Evolutionary conservation across 2,888 invertebrate genomes (phyloP), one percentile per base, ranked within the genome.

Genomic region (Stenolophus ochropezus): DNA sequence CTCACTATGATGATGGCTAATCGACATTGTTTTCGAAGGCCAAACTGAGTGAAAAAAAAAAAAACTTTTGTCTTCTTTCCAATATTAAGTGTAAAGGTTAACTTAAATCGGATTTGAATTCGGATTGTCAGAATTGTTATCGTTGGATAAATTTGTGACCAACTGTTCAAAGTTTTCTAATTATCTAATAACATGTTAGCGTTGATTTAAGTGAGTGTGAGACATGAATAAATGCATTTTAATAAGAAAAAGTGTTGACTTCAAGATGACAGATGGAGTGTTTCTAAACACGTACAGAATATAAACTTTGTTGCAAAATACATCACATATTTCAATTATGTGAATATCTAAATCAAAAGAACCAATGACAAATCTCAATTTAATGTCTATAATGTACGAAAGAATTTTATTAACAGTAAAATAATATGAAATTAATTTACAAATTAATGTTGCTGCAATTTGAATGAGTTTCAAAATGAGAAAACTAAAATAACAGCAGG

Each of bases 401-500:
- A 56, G 20, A 53, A 53, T 58, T 51, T 65, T 33, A 65, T 33
- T 33, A 65, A 18, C 14, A 16, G 65, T 18, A 18, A 69, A 42
- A 69, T 18, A 18, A 69, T 14, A n/a, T 18, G 16, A 20, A n/a
- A 61, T 61, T 23, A 14, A 23, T 25, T n/a, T 25, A 23, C 14
- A 71, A 74, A 74, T 25, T 74, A 74, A 75, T 56, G 27, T 56
- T 25, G 33, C 11, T 69, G 18, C 58, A 58, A 20, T 79, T 69
- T 69, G 20, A 49, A 69, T 79, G 53, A 18, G 51, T 79, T 79
- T 69, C 65, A 79, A 51, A 79, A 79, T 20, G 25, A 53, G 51
- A 18, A 51, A 69, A 51, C 79, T 27, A 69, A 79, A 79, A 79
- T 79, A 79, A 69, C 79, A 71, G 49, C 4, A 69, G 20, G 42